Evolutionary conservation across 2,113 vertebrate genomes (phyloP), one percentile per base, ranked within the genome.

Genomic region (Spea multiplicata): DNA sequence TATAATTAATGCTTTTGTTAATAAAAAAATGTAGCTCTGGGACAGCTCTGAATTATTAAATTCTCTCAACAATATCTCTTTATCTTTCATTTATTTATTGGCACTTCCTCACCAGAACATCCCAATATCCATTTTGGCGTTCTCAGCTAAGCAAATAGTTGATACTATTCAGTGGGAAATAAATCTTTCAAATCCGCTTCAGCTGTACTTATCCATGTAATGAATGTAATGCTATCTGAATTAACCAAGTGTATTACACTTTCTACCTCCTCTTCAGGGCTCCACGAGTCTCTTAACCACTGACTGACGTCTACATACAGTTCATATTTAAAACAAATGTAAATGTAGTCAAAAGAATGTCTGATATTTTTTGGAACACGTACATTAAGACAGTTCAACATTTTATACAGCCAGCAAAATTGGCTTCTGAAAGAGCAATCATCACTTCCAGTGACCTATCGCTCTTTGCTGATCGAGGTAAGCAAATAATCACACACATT

Each of bases 1-100:
- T 8, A 74, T 62, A 80, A 80, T 80, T 80, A 80, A 67, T 80
- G 52, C 68, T 57, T 48, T 10, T 79, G 70, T 79, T 79, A 66
- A 52, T 66, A 68, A 80, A 30, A n/a, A 30, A 80, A 74, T 52
- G 48, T 47, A 13, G 64, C 71, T 61, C 14, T 68, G 71, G 71
- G 71, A 74, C 71, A 66, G 55, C 45, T 47, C 61, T 14, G 52
- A 67, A 64, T 74, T 80, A 80, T 74, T 66, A 74, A 80, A 46
- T 62, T 64, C 71, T 80, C 62, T 46, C 52, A 74, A 67, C 53
- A 68, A 62, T 17, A 64, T 74, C 78, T 62, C 45, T 64, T 80
- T 80, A 80, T 80, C 78, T 80, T 47, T 73, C 16, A 9, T 61
- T 71, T 53, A 8, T n/a, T 59, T 57, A 61, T 61, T 74, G 78